Evolutionary conservation across 2,797 vertebrate species (phyloP), one percentile per base, ranked within the genome.

Genomic region (Chloroceryle inda): DNA sequence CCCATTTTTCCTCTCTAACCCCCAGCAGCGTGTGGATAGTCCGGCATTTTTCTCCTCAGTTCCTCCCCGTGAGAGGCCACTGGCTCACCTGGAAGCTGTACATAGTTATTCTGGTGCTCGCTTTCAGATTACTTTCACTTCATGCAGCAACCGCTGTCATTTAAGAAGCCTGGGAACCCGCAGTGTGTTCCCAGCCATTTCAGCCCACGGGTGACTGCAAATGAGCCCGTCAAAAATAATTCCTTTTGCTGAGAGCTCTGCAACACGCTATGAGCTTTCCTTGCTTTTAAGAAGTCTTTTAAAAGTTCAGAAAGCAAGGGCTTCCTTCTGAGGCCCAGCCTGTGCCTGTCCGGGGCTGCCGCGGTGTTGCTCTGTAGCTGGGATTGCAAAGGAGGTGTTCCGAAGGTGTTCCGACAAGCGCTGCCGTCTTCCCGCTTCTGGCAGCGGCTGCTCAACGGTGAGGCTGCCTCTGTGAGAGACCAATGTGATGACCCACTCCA

Each of bases 331-430:
- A 24, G 53, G 53, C 53, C n/a, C 53, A n/a, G 72, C 45, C 82
- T 19, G 0, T n/a, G 55, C 21, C 3, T 35, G 24, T 13, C 64
- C 58, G 21, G 75, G 52, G 4, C 45, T 40, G 68, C 45, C 2
- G 11, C 1, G 2, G 16, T 17, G 35, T 20, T 37, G 52, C 45
- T 49, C 40, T 3, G 27, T 44, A 20, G 35, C 71, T 38, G 52
- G 5, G 38, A 42, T 22, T 21, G 80, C 61, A 44, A 13, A 31
- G 62, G n/a, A 2, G 16, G 0, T 5, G 42, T 56, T 44, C n/a
- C 13, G 8, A 56, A 2, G 16, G 0, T 5, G 42, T 56, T 44
- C n/a, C 13, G 8, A 56, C 37, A 14, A 18, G 71, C 18, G 2
- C 35, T 10, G 3, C 50, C 3, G 37, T 2, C 52, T 23, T 24